Evolutionary conservation across 1,140 invertebrate species (phyloP), one percentile per base, ranked within the genome.

Genomic region (Lepeophtheirus salmonis): DNA sequence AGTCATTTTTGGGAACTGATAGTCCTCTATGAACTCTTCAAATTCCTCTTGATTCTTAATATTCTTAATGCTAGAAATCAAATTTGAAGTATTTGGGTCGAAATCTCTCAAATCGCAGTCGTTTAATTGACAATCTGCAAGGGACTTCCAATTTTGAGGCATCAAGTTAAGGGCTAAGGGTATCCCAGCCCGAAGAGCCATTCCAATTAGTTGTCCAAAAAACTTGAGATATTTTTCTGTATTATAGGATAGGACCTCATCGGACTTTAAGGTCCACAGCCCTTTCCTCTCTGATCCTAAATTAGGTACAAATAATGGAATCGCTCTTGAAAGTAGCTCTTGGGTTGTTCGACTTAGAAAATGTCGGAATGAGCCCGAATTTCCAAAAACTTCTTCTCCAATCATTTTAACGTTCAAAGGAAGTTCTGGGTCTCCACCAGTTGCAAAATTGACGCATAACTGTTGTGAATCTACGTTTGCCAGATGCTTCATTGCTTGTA

Each of bases 301-400:
- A 17, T 16, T 52, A 21, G 20, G 50, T 6, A 52, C 50, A 52
- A 21, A 52, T 16, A 17, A n/a, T 52, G 50, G 14, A 21, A 52
- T 52, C 12, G 4, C 16, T 52, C 14, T 10, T n/a, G 50, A 17
- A 21, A n/a, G 20, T 10, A n/a, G 50, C 10, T 52, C 50, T 52
- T 52, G 14, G 6, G 50, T 52, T 52, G 14, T 14, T 41, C 30
- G 30, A n/a, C 30, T 69, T 57, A 74, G 64, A 62, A 72, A 73
- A 59, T 74, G 72, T 17, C 72, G 64, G 65, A 74, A 74, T 2
- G 72, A 73, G 6, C 72, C 72, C 69, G 71, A 73, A 52, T 69
- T 72, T 57, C 72, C 72, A 52, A 71, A 70, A 14, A 74, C 72
- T 62, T 74, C 72, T 62, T 74, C 72, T 22, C 72, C 72, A 0